Conservation (phyloP, 2,113 vertebrate species). For the Panurus biarmicus region DNA sequence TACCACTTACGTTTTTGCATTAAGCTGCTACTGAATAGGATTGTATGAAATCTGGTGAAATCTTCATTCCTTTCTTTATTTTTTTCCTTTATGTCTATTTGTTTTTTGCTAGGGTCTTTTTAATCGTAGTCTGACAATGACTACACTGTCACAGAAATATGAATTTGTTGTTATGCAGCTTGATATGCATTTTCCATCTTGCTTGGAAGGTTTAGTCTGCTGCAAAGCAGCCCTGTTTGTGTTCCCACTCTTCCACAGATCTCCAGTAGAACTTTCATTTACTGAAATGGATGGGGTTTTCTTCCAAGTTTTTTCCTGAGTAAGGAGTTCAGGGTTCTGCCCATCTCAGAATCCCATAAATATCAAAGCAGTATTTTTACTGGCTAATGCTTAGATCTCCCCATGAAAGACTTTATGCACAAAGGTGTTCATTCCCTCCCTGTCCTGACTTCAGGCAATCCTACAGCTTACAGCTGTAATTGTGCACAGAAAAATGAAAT, state of each 20-base stretch:
- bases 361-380: neutral
- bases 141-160: neutral
- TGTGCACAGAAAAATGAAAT: neutral
- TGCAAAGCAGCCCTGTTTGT: neutral
- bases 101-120: neutral
- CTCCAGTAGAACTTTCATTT: neutral
- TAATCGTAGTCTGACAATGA: neutral
- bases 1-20: neutral
- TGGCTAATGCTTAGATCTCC: neutral
- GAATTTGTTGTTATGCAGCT: neutral
- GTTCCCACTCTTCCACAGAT: neutral
- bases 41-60: constrained; percentile 1
- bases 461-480: neutral
- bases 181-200: neutral
- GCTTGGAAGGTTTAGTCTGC: neutral
- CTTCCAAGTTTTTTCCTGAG: neutral
- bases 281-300: neutral
- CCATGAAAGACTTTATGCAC: neutral
- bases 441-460: neutral
- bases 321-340: neutral
- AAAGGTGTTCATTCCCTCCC: neutral
- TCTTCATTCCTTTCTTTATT: neutral
- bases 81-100: neutral
- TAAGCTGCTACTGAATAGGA: neutral
- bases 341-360: neutral